Percentiles rank a stretch among this genome's conserved stretches.
Conservation (phyloP, 2,797 vertebrate species). For the Poecile montanus region DNA sequence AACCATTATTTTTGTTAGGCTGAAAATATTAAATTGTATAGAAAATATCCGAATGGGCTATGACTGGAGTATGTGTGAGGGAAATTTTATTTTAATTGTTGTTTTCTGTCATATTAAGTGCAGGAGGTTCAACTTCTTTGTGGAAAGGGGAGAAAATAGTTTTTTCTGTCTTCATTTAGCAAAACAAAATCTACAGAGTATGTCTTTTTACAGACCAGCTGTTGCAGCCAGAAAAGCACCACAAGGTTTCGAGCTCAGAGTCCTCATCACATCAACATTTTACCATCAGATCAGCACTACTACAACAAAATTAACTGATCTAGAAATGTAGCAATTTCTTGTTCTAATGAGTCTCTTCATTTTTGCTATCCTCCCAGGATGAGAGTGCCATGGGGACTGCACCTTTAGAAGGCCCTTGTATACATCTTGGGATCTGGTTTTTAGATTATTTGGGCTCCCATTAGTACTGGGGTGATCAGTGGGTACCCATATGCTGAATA, state of each 20-base stretch:
- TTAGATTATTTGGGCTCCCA: background rate
- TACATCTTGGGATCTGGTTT: background rate
- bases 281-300: background rate
- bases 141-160: background rate
- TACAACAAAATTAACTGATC: background rate
- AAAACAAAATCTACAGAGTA: background rate
- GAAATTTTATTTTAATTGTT: slow-evolving; percentile 56
- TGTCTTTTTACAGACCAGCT: background rate
- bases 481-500: background rate
- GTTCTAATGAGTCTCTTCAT: background rate
- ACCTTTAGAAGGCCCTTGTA: background rate
- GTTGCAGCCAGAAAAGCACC: background rate
- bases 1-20: slow-evolving; percentile 35
- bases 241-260: background rate
- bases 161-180: slow-evolving; percentile 37
- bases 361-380: background rate
- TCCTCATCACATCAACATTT: background rate
- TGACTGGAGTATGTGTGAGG: background rate
- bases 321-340: background rate
- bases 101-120: slow-evolving; percentile 15
- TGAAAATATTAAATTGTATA: slow-evolving; percentile 41
- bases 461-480: background rate
- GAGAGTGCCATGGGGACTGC: background rate
- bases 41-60: background rate
- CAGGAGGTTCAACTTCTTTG: background rate